These are phyloP conservation scores for Proterorhinus semilunaris DNA, from an alignment of 2,113 vertebrate genomes.

Conservation along the genomic window DNA sequence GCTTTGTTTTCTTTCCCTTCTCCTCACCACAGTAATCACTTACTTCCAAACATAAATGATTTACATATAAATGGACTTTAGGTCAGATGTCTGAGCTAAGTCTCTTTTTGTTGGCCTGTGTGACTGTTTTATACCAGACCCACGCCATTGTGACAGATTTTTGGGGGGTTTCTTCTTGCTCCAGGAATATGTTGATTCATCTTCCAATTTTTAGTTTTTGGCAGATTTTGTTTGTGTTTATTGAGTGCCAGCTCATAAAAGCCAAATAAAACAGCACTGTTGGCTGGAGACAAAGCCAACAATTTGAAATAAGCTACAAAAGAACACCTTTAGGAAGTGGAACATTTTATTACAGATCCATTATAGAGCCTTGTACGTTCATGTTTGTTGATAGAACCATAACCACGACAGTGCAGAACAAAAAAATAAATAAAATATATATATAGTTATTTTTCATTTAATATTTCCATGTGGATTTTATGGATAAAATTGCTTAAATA, in stretches of 20 bases:
- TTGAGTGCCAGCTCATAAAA: conserved; percentile 3
- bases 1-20: neutral
- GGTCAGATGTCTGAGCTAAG: neutral
- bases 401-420: too few species aligned
- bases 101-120: neutral
- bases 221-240: conserved; percentile 3
- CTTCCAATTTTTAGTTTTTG: conserved; percentile 4
- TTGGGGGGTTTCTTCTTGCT: neutral
- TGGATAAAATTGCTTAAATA: too few species aligned
- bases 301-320: neutral
- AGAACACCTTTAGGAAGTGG: conserved; percentile 1
- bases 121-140: neutral
- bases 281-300: neutral
- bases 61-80: neutral
- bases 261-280: neutral
- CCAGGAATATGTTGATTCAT: conserved; percentile 7
- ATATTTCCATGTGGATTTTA: too few species aligned
- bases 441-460: too few species aligned
- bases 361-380: too few species aligned
- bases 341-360: neutral
- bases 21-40: neutral
- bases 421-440: too few species aligned
- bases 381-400: too few species aligned
- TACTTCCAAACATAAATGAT: neutral
- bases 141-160: neutral